Conservation (phyloP, 2,797 vertebrate genomes). For the Mallotus villosus region DNA sequence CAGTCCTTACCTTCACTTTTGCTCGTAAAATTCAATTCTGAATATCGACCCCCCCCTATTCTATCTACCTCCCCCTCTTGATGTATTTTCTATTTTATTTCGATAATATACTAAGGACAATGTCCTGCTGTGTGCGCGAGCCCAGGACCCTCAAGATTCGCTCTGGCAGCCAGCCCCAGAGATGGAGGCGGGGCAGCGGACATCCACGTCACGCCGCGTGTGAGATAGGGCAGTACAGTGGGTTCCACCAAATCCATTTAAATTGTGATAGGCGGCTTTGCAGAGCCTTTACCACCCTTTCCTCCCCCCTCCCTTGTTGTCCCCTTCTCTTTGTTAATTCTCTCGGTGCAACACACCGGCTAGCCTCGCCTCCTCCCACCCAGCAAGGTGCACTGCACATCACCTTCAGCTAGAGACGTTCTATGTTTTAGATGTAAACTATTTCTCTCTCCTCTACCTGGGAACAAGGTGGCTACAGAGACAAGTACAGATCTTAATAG, state of each 20-base stretch:
- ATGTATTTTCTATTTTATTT: constrained; percentile 20
- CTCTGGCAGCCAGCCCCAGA: constrained; percentile 52
- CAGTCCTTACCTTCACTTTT: constrained; percentile 69
- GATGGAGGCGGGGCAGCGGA: constrained; percentile 65
- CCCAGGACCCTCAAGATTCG: constrained; percentile 63
- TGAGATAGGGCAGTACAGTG: constrained; percentile 25
- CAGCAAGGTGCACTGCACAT: not conserved
- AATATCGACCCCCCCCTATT: constrained; percentile 41
- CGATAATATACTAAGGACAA: constrained; percentile 40
- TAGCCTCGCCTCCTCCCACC: not conserved
- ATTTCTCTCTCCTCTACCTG: not conserved
- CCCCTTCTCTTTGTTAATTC: constrained; percentile 7
- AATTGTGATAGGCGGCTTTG: not conserved
- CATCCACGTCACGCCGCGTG: constrained; percentile 59
- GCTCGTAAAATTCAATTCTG: constrained; percentile 46
- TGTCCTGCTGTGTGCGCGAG: constrained; percentile 54
- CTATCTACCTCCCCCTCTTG: constrained; percentile 4
- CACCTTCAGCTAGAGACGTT: not conserved
- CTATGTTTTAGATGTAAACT: not conserved
- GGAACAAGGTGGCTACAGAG: too few species aligned
- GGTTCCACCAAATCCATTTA: constrained; percentile 21
- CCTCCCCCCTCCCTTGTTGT: not conserved
- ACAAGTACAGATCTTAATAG: too few species aligned
- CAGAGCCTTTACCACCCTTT: constrained; percentile 5
- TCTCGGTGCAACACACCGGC: not conserved